Conservation (phyloP, 2,113 vertebrate species). For the Macaca fascicularis region DNA sequence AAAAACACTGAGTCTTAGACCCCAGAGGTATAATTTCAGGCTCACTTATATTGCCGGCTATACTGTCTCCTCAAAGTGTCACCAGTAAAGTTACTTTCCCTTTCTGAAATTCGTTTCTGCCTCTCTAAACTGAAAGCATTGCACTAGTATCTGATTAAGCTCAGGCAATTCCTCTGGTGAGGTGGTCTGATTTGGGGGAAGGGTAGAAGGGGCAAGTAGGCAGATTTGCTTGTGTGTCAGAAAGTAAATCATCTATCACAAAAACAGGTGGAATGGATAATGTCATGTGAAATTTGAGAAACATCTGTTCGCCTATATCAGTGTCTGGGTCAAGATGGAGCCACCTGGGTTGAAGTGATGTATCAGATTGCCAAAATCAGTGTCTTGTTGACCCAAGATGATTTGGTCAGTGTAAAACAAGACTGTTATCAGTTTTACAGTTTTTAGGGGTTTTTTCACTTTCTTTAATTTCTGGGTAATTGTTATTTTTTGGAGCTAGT, state of each 20-base stretch:
- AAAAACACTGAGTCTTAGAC: not conserved
- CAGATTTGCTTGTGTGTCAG: slow-evolving; percentile 63
- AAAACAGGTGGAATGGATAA: slow-evolving; percentile 72
- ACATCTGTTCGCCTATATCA: slow-evolving; percentile 61
- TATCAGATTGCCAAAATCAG: slow-evolving; percentile 57
- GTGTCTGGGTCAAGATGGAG: slow-evolving; percentile 65
- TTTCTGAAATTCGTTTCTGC: slow-evolving; percentile 24
- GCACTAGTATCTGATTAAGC: slow-evolving; percentile 41
- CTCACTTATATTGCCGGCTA: not conserved
- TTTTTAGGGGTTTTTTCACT: slow-evolving; percentile 45
- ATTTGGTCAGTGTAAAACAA: slow-evolving; percentile 8
- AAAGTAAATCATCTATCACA: slow-evolving; percentile 71
- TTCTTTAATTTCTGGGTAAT: not conserved
- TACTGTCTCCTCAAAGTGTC: not conserved
- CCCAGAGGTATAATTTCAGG: not conserved
- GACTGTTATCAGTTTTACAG: slow-evolving; percentile 35
- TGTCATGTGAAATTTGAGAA: slow-evolving; percentile 71
- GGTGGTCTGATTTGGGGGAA: slow-evolving; percentile 41
- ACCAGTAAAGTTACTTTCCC: not conserved
- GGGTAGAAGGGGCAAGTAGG: not conserved
- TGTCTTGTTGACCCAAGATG: slow-evolving; percentile 48
- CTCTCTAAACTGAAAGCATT: not conserved
- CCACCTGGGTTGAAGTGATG: slow-evolving; percentile 61
- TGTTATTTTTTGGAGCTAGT: not conserved
- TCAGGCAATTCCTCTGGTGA: slow-evolving; percentile 19